Percentiles rank a stretch among this genome's conserved stretches.
Conservation (phyloP, 37 sponge, comb jelly and placozoan genomes). For the Petrosia ficiformis region DNA sequence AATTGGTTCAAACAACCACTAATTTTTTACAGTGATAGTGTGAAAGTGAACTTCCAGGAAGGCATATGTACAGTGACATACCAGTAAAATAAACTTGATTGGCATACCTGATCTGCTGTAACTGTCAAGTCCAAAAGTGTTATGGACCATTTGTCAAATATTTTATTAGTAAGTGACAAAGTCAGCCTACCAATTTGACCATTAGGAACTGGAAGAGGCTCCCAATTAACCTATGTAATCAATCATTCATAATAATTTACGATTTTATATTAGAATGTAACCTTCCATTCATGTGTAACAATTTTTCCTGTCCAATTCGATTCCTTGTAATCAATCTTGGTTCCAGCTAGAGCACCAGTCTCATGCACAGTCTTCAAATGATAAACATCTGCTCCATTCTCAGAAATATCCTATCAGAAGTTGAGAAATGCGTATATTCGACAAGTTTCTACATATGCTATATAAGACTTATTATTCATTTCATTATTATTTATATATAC, state of each 20-base stretch:
- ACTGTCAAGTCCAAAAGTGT: background rate
- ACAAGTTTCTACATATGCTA: background rate
- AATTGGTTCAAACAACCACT: too few relatives aligned
- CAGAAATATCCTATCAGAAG: conserved; percentile 50
- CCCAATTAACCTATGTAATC: background rate
- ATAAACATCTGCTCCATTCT: conserved; percentile 62
- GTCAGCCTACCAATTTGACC: conserved; percentile 25
- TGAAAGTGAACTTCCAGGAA: too few relatives aligned
- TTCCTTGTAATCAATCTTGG: background rate
- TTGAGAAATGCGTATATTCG: background rate
- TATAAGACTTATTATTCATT: too few relatives aligned
- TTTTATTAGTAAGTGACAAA: conserved; percentile 4
- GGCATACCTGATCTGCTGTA: conserved; percentile 21
- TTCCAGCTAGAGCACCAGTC: conserved; percentile 29
- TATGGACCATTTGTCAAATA: conserved; percentile 23
- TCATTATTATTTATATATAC: too few relatives aligned
- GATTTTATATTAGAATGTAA: background rate
- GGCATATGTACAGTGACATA: too few relatives aligned
- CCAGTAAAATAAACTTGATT: too few relatives aligned
- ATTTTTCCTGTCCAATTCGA: background rate
- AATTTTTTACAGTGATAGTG: too few relatives aligned
- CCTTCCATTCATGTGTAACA: conserved; percentile 2
- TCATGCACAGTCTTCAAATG: conserved; percentile 46
- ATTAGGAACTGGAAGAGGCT: background rate
- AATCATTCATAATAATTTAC: too few relatives aligned